Base-by-base conservation (phyloP, 2,888 invertebrate species). In the Thecophora atra region DNA sequence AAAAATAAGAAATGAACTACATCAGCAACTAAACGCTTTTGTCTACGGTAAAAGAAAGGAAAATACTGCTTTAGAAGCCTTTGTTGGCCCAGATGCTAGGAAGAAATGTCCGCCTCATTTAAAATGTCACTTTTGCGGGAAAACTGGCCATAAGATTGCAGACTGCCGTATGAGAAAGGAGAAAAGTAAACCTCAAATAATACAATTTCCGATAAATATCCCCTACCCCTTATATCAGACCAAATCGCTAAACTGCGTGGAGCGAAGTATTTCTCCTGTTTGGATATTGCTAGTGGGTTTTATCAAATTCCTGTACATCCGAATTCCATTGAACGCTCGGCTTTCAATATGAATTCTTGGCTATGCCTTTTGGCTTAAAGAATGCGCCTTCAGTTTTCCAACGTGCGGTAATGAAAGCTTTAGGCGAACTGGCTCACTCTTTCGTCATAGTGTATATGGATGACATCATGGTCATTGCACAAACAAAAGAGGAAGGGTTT, bases 251-350 rank as follows among this genome's bases (percentile, higher is more conserved):
- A 70, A 52, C 26, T 71, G 24, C 56, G 51, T 47, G 67, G 72
- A n/a, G 47, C 44, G 26, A 15, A 52, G 19, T 58, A 30, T 51
- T 71, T 65, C 19, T 19, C 65, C 6, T 51, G 15, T 66, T 51
- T 71, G 15, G 71, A 73, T 67, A 72, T 73, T 71, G 72, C 72
- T 21, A 65, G 63, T 28, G 75, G 71, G 26, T 75, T 71, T 47
- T 37, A 74, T 28, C 58, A 72, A 42, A 72, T 74, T 21, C 74
- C 72, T 17, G 19, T 52, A 7, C 42, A 15, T 51, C 2, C 51
- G 56, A 24, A 68, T 67, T 73, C 70, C 19, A 70, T 75, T 47
- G 72, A 73, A 15, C 24, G 70, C 13, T 72, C 70, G n/a, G 72
- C 73, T 1, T 75, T 75, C 65, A 71, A 17, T 72, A 62, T 44